phyloP scores from a whole-genome alignment of 2,113 vertebrate species.

The Etheostoma cragini region DNA sequence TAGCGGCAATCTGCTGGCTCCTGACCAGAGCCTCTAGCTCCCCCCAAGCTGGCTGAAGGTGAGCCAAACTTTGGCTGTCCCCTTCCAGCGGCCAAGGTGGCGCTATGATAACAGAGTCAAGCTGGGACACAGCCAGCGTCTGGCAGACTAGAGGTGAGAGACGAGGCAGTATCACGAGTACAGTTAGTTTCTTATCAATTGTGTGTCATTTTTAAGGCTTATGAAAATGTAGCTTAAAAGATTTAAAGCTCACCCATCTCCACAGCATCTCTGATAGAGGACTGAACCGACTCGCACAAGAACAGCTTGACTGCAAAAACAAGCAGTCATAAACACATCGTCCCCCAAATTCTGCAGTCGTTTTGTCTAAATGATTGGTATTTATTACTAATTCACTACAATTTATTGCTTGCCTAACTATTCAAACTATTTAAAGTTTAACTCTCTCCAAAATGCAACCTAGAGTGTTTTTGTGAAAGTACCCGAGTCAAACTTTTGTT shows the following conservation, averaged over 20 bases:
- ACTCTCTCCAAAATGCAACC: too few species aligned
- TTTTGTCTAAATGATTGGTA: background rate
- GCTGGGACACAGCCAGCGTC: slow-evolving; percentile 91
- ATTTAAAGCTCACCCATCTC: slow-evolving; percentile 89
- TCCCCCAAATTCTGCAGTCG: background rate
- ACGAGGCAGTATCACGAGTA: background rate
- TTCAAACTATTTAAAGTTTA: too few species aligned
- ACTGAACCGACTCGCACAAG: slow-evolving; percentile 87
- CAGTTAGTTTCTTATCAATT: background rate
- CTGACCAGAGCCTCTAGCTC: slow-evolving; percentile 92
- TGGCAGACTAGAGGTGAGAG: slow-evolving; percentile 85
- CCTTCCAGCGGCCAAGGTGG: slow-evolving; percentile 88
- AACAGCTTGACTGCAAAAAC: slow-evolving; percentile 91
- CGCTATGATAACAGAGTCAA: slow-evolving; percentile 96
- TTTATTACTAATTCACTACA: background rate
- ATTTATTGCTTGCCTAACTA: background rate
- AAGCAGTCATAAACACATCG: slow-evolving; percentile 25
- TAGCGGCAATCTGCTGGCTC: slow-evolving; percentile 90
- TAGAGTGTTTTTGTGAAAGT: too few species aligned
- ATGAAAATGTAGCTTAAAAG: background rate
- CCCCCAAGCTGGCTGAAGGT: slow-evolving; percentile 94
- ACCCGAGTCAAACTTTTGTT: too few species aligned
- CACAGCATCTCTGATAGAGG: slow-evolving; percentile 90
- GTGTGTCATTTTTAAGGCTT: background rate
- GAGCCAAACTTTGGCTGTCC: slow-evolving; percentile 86